Evolutionary conservation across 2,888 invertebrate species (phyloP), one percentile per base, ranked within the genome.

Genomic region (Argyresthia goedartella): DNA sequence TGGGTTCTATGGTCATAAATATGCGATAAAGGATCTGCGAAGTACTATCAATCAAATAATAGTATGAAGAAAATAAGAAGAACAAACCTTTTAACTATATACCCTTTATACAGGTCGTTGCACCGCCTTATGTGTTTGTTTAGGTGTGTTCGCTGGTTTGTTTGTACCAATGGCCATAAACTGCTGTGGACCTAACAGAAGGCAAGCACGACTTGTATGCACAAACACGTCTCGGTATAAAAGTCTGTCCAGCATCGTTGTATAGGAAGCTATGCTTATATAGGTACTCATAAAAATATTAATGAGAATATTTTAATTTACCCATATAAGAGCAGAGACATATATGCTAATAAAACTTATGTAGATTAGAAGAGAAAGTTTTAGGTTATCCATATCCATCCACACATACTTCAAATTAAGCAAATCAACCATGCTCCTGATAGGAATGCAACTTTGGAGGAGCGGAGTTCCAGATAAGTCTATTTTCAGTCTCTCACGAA

Each of bases 81-180:
- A n/a, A n/a, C 66, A 69, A 71, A 73, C 67, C 72, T 71, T 73
- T 66, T 57, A 52, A 58, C 59, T 53, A 55, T 60, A 56, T 57
- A 50, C 43, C 56, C 59, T 60, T n/a, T 59, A 42, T 49, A 52
- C 59, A 64, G 72, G 69, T 67, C 72, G 58, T 67, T 75, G 73
- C 66, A 67, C 69, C 59, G 56, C 60, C 57, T 58, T 56, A 54
- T 58, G 62, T 73, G 70, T 75, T 78, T 72, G 67, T 67, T 71
- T 72, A 71, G 67, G 69, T 71, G 70, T 43, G 44, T 15, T 36
- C n/a, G 49, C 35, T 15, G 14, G 43, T 44, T 33, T 76, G 71
- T 74, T 75, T 71, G 62, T 67, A 69, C 64, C 65, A 64, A 66
- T 70, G 68, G 63, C 61, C 61, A 73, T 77, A 76, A 80, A 79